Conservation (phyloP, 2,888 invertebrate genomes). For the Ptilodon capucinus region DNA sequence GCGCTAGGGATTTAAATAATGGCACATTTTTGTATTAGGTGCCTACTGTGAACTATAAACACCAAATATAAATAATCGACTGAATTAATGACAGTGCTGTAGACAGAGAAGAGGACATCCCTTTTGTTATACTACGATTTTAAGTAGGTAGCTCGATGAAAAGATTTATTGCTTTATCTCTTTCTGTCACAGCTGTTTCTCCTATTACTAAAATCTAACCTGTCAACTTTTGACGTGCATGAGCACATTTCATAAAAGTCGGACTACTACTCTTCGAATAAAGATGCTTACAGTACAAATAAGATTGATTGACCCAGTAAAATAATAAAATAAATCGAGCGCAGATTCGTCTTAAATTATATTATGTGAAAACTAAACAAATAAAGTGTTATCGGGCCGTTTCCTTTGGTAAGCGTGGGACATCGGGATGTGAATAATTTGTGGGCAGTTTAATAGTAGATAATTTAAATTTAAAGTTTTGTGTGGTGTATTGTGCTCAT, state of each 20-base stretch:
- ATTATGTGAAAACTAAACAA: slow-evolving; percentile 55
- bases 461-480: slow-evolving; percentile 38
- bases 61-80: too few relatives aligned
- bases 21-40: too few relatives aligned
- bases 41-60: too few relatives aligned
- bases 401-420: slow-evolving; percentile 46
- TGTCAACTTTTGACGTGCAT: slow-evolving; percentile 26
- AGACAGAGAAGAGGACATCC: slow-evolving; percentile 18
- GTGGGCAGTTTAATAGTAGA: not conserved
- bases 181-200: slow-evolving; percentile 4
- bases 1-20: too few relatives aligned
- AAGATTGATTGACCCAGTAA: slow-evolving; percentile 50
- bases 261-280: slow-evolving; percentile 22
- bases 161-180: slow-evolving; percentile 8
- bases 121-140: slow-evolving; percentile 17
- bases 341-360: slow-evolving; percentile 41
- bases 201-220: not conserved
- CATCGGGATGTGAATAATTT: not conserved
- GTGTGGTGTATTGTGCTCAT: slow-evolving; percentile 44
- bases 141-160: not conserved
- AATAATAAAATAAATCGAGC: slow-evolving; percentile 40
- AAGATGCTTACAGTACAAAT: slow-evolving; percentile 39
- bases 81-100: too few relatives aligned
- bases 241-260: slow-evolving; percentile 10
- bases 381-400: slow-evolving; percentile 42